Percentiles rank a stretch among this genome's conserved stretches.
phyloP scores from a whole-genome alignment of 2,113 vertebrate species.

The Actenoides hombroni region DNA sequence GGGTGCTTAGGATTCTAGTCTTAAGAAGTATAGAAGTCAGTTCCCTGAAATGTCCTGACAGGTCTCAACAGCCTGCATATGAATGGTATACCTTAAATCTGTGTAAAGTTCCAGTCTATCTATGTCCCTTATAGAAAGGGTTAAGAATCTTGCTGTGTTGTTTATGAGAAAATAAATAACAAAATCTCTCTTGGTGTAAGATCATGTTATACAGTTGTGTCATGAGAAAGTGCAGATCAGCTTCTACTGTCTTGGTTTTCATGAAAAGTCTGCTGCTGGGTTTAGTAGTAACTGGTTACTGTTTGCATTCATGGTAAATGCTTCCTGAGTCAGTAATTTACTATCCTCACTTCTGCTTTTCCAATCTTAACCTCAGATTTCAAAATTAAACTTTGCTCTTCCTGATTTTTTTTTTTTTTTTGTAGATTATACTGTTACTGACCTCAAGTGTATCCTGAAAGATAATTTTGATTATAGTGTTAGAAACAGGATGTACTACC shows the following conservation, averaged over 20 bases:
- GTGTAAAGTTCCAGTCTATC: not conserved
- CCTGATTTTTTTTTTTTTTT: not conserved
- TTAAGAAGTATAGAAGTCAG: not conserved
- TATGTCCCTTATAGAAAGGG: not conserved
- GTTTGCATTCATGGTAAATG: not conserved
- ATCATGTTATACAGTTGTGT: not conserved
- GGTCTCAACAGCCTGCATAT: not conserved
- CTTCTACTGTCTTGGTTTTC: not conserved
- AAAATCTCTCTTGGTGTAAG: rapidly evolving
- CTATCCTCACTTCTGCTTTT: conserved; percentile 24
- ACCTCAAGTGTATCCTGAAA: conserved; percentile 10
- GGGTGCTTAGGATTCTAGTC: not conserved
- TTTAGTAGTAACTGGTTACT: not conserved
- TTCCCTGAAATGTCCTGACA: not conserved
- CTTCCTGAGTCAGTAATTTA: conserved; percentile 11
- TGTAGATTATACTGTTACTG: not conserved
- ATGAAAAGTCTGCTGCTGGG: not conserved
- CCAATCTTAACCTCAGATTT: conserved; percentile 39
- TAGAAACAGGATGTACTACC: conserved; percentile 37
- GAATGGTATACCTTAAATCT: not conserved
- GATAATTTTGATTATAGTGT: conserved; percentile 12
- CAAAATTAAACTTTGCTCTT: conserved; percentile 46
- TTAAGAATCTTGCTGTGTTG: not conserved
- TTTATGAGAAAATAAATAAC: not conserved
- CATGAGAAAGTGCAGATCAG: not conserved